These are phyloP conservation scores for Diarsia dahlii DNA, from an alignment of 2,888 invertebrate genomes.

Conservation along the genomic window DNA sequence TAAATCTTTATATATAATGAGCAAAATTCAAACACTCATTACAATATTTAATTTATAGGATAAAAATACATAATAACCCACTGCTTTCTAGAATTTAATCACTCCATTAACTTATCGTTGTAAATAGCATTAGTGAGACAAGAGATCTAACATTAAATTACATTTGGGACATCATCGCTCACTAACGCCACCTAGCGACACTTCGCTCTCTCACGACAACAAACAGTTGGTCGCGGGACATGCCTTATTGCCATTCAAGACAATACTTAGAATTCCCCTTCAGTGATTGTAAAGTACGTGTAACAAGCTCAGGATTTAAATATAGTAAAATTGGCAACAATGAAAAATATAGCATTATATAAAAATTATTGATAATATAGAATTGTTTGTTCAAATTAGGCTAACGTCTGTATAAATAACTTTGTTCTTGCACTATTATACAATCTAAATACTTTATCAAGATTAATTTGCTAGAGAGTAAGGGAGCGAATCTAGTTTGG, in stretches of 20 bases:
- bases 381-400: conserved; percentile 63
- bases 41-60: conserved; percentile 62
- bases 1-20: conserved; percentile 67
- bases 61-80: conserved; percentile 56
- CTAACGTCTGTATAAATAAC: conserved; percentile 51
- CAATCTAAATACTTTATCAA: conserved; percentile 20
- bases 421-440: conserved; percentile 39
- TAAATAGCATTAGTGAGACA: conserved; percentile 49
- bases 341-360: conserved; percentile 78
- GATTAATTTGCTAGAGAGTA: conserved; percentile 32
- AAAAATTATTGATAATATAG: conserved; percentile 67
- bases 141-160: conserved; percentile 17
- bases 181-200: conserved; percentile 51
- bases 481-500: conserved; percentile 28
- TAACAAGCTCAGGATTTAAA: conserved; percentile 72
- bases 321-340: conserved; percentile 86
- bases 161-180: conserved; percentile 26
- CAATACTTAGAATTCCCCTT: conserved; percentile 40
- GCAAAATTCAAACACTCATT: conserved; percentile 69
- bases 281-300: conserved; percentile 58
- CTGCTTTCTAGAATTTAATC: conserved; percentile 48
- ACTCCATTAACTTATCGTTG: conserved; percentile 29
- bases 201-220: conserved; percentile 35
- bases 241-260: conserved; percentile 22
- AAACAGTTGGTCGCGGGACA: conserved; percentile 51